Percentiles rank a stretch among this genome's conserved stretches.
Conservation (phyloP, 2,113 vertebrate genomes). For the Podarcis cretensis region DNA sequence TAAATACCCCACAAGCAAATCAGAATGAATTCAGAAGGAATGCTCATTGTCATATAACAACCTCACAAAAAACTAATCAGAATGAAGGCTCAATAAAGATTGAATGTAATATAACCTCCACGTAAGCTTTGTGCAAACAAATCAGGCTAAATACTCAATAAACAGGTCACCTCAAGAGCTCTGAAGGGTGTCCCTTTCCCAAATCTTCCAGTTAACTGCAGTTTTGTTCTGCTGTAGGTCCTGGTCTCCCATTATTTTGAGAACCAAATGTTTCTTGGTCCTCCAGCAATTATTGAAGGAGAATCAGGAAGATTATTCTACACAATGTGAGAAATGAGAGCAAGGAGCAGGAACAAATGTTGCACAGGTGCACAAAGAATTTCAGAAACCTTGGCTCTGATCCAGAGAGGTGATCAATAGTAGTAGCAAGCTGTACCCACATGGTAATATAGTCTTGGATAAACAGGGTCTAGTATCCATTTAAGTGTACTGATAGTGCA, state of each 20-base stretch:
- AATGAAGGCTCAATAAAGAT: too few species aligned
- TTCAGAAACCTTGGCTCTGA: background rate
- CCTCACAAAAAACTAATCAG: too few species aligned
- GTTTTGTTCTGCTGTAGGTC: background rate
- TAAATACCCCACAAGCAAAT: too few species aligned
- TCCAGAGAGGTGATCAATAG: background rate
- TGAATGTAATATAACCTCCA: too few species aligned
- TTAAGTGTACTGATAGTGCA: background rate
- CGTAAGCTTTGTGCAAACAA: too few species aligned
- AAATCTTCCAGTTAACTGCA: background rate
- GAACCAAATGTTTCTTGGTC: background rate
- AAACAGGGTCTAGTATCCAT: background rate
- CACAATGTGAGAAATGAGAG: too few species aligned
- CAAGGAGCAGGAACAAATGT: background rate
- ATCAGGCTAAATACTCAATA: too few species aligned
- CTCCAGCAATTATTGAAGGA: background rate
- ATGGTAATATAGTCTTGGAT: background rate
- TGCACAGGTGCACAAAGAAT: background rate
- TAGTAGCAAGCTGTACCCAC: background rate
- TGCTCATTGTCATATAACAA: too few species aligned
- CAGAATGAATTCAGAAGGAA: too few species aligned
- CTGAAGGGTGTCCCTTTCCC: background rate
- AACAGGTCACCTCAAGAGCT: too few species aligned
- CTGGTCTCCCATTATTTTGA: background rate
- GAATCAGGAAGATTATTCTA: background rate